Evolutionary conservation across 2,888 invertebrate genomes (phyloP).

Genomic region (Platycnemis pennipes): DNA sequence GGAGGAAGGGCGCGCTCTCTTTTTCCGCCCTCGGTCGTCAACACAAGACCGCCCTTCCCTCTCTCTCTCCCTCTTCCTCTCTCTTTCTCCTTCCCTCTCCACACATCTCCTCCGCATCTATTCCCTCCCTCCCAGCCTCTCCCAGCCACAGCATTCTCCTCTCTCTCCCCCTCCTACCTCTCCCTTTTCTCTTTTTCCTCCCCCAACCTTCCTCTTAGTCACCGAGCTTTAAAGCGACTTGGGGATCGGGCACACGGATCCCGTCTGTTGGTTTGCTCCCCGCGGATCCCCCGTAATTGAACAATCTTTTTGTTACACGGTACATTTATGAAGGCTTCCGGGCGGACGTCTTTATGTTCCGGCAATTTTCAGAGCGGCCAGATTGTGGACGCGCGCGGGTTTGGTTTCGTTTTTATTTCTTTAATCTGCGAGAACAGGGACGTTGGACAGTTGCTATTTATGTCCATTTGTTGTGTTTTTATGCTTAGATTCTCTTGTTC

Average conservation of each 20-base stretch:
- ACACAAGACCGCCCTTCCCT: neutral
- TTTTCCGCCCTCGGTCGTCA: slow-evolving; percentile 22
- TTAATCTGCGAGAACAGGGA: too few relatives aligned
- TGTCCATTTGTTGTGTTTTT: neutral
- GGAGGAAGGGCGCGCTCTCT: neutral
- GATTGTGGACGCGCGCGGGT: neutral
- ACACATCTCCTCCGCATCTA: neutral
- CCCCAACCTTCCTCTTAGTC: neutral
- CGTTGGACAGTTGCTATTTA: neutral
- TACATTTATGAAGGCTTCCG: neutral
- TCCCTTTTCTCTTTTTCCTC: neutral
- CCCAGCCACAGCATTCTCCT: neutral
- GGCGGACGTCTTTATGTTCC: neutral
- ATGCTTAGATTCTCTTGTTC: neutral
- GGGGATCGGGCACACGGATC: neutral
- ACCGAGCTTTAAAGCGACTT: slow-evolving; percentile 11
- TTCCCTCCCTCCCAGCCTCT: neutral
- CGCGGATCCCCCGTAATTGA: neutral
- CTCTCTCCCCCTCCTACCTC: neutral
- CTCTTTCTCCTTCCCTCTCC: neutral
- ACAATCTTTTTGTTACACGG: slow-evolving; percentile 5
- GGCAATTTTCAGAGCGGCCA: slow-evolving; percentile 1
- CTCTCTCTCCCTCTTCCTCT: neutral
- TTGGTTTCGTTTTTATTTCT: neutral
- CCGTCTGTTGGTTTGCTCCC: neutral